Evolutionary conservation across 2,797 vertebrate species (phyloP).

Genomic region (Astyanax mexicanus): DNA sequence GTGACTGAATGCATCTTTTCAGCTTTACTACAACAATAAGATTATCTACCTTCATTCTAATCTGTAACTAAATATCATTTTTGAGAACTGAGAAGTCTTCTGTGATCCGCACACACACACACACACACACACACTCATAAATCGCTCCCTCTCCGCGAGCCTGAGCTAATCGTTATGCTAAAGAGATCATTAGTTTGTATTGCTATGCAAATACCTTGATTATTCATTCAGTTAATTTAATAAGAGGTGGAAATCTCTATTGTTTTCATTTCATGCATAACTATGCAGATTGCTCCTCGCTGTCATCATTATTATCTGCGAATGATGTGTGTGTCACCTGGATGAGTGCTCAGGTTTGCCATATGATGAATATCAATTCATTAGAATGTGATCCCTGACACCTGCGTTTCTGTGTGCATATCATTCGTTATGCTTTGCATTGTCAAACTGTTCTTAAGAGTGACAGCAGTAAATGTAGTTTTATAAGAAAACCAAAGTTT

Average conservation of each 20-base stretch:
- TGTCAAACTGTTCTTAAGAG: neutral
- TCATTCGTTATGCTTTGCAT: slow-evolving; percentile 9
- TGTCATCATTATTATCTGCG: slow-evolving; percentile 46
- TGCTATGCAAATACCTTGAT: slow-evolving; percentile 61
- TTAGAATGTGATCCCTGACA: slow-evolving; percentile 49
- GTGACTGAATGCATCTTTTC: neutral
- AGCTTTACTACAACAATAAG: neutral
- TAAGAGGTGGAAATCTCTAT: slow-evolving; percentile 39
- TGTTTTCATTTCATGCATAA: slow-evolving; percentile 44
- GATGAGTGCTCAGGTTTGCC: slow-evolving; percentile 37
- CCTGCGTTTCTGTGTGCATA: slow-evolving; percentile 47
- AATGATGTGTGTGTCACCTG: slow-evolving; percentile 43
- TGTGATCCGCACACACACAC: slow-evolving; percentile 12
- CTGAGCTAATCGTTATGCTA: slow-evolving; percentile 53
- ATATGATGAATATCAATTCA: slow-evolving; percentile 41
- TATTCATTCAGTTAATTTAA: slow-evolving; percentile 59
- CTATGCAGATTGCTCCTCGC: slow-evolving; percentile 34
- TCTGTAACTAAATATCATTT: slow-evolving; percentile 13
- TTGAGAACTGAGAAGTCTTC: neutral
- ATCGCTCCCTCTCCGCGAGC: neutral
- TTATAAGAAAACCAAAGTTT: too few relatives aligned
- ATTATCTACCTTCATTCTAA: neutral
- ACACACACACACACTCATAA: slow-evolving; percentile 5
- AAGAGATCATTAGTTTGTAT: slow-evolving; percentile 59
- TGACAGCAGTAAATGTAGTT: too few relatives aligned